Base-by-base conservation (phyloP, 2,797 vertebrate genomes). In the Holocentrus rufus region DNA sequence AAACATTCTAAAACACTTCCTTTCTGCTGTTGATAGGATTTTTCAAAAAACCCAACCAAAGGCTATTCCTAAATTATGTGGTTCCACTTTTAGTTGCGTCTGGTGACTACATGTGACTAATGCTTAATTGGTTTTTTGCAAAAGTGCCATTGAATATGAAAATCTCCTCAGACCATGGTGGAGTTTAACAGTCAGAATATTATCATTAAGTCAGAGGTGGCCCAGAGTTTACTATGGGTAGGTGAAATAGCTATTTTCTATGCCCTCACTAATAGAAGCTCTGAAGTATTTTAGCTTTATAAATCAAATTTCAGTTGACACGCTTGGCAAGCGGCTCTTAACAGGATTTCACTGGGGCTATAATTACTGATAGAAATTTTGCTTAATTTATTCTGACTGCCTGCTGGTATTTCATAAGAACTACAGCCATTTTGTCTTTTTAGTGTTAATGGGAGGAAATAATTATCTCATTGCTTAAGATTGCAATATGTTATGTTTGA, bases 261-360 rank as follows among this genome's bases (percentile, higher is more conserved):
- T 87, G 85, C 77, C 34, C 71, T 64, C 72, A 60, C 75, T 88
- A 87, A 88, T 85, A 83, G 69, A 80, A 83, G 80, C 82, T 84
- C 76, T 76, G 73, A 79, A 84, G 77, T 87, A 85, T 89, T 92
- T 91, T 83, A 81, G 85, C 72, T 72, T 89, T 87, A 86, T 81
- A 87, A 90, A 89, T 90, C 87, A 89, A 87, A 92, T 91, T 92
- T 84, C 83, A 91, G 82, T 83, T 83, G 87, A 91, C 88, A 91
- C 72, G 85, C 84, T 90, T 89, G 81, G 77, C 87, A 74, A 90
- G 88, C 79, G 30, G 80, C 81, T 87, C 87, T 80, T 89, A 89
- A 90, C 88, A 86, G 89, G 89, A 91, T 93, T 92, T 91, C 67
- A 86, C 85, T 83, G 65, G 70, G 83, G 76, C 83, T 85, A 63